Evolutionary conservation across 2,113 vertebrate genomes (phyloP).

Genomic region (Meriones unguiculatus): DNA sequence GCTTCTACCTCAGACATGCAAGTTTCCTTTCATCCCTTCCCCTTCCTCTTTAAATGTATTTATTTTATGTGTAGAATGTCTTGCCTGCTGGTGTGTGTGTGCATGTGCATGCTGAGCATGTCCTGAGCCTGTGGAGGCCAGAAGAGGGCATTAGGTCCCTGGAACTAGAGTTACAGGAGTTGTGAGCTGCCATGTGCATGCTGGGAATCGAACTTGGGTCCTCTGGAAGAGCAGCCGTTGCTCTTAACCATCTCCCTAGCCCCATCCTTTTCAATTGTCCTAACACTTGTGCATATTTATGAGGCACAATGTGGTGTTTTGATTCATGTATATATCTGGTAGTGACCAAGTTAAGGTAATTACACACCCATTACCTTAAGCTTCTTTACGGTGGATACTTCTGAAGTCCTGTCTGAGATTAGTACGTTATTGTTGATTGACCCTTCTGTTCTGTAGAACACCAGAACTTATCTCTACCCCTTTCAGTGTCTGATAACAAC

Average conservation of each 20-base stretch:
- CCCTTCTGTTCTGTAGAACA: neutral
- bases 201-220: neutral
- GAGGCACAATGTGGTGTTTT: neutral
- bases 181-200: neutral
- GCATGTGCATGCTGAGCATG: neutral
- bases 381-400: neutral
- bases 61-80: neutral
- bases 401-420: neutral
- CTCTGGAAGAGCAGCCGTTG: neutral
- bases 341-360: neutral
- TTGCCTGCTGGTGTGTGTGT: neutral
- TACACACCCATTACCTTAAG: neutral
- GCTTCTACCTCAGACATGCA: slow-evolving; percentile 4
- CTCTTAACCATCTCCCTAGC: neutral
- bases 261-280: neutral
- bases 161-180: neutral
- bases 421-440: neutral
- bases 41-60: neutral
- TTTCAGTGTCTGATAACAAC: neutral
- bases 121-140: neutral
- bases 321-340: neutral
- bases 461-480: neutral
- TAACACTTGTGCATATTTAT: neutral
- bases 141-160: neutral
- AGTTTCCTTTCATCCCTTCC: neutral